phyloP scores from a whole-genome alignment of 2,113 vertebrate genomes.

The Entelurus aequoreus region DNA sequence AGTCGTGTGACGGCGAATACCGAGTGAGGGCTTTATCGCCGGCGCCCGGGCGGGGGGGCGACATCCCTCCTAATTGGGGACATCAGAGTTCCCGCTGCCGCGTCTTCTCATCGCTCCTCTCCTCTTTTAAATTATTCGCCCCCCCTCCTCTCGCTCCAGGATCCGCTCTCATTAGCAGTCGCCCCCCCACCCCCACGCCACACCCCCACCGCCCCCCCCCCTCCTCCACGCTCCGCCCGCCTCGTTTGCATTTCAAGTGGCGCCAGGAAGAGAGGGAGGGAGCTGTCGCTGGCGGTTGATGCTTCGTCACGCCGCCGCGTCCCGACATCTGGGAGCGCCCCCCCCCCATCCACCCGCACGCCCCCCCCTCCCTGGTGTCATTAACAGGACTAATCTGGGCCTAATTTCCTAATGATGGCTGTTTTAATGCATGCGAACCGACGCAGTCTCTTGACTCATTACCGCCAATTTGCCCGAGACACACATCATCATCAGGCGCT shows the following conservation, averaged over 20 bases:
- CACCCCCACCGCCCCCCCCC: slow-evolving; percentile 41
- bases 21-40: slow-evolving; percentile 99
- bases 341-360: slow-evolving; percentile 49
- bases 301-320: slow-evolving; percentile 67
- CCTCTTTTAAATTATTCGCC: slow-evolving; percentile 88
- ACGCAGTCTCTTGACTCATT: slow-evolving; percentile 99
- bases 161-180: slow-evolving; percentile 99
- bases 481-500: slow-evolving; percentile 86
- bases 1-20: slow-evolving; percentile 98
- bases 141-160: slow-evolving; percentile 71
- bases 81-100: slow-evolving; percentile 97
- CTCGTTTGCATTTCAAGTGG: slow-evolving; percentile 99
- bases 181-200: slow-evolving; percentile 64
- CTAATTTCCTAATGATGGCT: slow-evolving; percentile 99
- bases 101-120: slow-evolving; percentile 83
- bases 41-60: slow-evolving; percentile 89
- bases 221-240: slow-evolving; percentile 66
- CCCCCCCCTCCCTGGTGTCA: slow-evolving; percentile 80
- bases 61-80: slow-evolving; percentile 99
- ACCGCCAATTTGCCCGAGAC: slow-evolving; percentile 98
- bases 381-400: slow-evolving; percentile 99
- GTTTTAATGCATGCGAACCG: slow-evolving; percentile 99
- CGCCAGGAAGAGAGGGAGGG: slow-evolving; percentile 42
- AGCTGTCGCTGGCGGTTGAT: slow-evolving; percentile 38
- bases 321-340: slow-evolving; percentile 90